Evolutionary conservation across 2,113 vertebrate genomes (phyloP).

Genomic region (Carassius carassius): DNA sequence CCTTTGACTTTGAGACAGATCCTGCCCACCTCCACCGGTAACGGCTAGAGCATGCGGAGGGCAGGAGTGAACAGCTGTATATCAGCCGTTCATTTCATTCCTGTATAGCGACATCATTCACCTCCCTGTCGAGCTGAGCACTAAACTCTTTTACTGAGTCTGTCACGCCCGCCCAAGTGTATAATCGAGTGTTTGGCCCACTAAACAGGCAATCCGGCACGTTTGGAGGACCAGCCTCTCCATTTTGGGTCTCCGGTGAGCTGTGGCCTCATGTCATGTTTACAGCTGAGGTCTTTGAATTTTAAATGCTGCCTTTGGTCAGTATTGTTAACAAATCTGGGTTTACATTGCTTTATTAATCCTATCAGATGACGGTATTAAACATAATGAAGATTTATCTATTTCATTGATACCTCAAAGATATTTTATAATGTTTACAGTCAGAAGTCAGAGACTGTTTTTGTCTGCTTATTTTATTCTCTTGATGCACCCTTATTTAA

Average conservation of each 20-base stretch:
- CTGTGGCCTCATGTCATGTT: neutral
- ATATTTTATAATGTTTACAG: neutral
- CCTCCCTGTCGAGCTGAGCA: conserved; percentile 46
- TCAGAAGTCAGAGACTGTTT: neutral
- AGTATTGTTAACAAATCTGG: neutral
- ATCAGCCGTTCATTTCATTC: conserved; percentile 42
- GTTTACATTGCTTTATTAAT: neutral
- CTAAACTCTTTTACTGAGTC: conserved; percentile 46
- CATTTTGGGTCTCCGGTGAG: conserved; percentile 14
- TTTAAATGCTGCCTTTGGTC: neutral
- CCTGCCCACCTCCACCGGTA: conserved; percentile 38
- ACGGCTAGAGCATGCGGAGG: conserved; percentile 37
- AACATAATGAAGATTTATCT: neutral
- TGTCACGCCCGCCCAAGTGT: conserved; percentile 52
- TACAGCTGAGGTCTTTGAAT: conserved; percentile 21
- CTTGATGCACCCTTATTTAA: conserved; percentile 31
- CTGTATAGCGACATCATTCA: conserved; percentile 34
- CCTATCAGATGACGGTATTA: neutral
- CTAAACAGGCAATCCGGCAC: conserved; percentile 55
- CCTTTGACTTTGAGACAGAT: conserved; percentile 52
- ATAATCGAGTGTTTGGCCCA: conserved; percentile 55
- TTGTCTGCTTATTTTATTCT: conserved; percentile 12
- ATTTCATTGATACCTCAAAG: neutral
- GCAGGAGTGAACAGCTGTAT: conserved; percentile 53
- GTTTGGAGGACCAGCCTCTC: conserved; percentile 28